Percentiles rank a stretch among this genome's conserved stretches.
These are phyloP conservation scores for Drosophila sordidapex DNA, from an alignment of 2,888 invertebrate genomes.

Conservation along the genomic window DNA sequence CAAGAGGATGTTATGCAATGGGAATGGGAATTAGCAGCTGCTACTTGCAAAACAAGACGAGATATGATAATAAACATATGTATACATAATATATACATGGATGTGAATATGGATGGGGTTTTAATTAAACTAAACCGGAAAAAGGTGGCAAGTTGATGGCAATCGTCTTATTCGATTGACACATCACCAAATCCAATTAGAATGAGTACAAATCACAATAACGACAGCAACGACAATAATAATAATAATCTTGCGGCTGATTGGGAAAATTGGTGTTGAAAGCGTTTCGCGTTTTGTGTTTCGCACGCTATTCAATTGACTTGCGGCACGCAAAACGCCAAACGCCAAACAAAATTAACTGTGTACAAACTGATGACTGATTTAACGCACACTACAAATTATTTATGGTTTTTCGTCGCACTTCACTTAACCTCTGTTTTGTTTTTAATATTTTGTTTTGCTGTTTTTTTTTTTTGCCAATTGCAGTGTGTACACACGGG, in stretches of 20 bases:
- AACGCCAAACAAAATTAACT: constrained; percentile 44
- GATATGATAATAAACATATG: constrained; percentile 20
- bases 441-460: neutral
- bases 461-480: constrained; percentile 1
- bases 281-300: neutral
- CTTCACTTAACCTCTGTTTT: constrained; percentile 21
- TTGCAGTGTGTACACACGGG: neutral
- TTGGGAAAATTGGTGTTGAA: constrained; percentile 30
- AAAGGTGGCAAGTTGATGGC: neutral
- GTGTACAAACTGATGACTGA: constrained; percentile 31
- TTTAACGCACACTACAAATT: constrained; percentile 39
- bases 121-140: neutral
- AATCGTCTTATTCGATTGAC: constrained; percentile 12
- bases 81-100: neutral
- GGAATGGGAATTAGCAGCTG: constrained; percentile 5
- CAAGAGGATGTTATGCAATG: constrained; percentile 21
- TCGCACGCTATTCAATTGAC: constrained; percentile 71
- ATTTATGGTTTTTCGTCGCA: constrained; percentile 17
- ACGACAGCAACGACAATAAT: neutral
- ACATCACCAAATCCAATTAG: constrained; percentile 47
- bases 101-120: neutral
- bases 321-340: constrained; percentile 61
- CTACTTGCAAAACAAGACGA: neutral
- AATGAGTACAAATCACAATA: neutral
- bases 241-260: neutral